phyloP scores from a whole-genome alignment of 2,797 vertebrate species.

The Streptopelia turtur region DNA sequence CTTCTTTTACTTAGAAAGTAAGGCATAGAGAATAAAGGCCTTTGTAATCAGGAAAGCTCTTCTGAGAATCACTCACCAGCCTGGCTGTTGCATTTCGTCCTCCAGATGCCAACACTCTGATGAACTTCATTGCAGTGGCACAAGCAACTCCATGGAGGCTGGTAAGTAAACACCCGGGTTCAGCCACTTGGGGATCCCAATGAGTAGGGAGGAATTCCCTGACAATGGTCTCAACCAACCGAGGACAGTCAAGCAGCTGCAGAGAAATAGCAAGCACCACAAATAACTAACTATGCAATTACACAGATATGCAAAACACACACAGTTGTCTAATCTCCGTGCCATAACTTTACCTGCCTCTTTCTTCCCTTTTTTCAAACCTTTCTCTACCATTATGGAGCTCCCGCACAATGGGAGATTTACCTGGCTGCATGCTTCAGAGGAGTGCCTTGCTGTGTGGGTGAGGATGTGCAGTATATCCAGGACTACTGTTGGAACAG shows the following conservation, averaged over 20 bases:
- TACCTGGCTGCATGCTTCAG: constrained; percentile 86
- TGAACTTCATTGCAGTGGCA: constrained; percentile 89
- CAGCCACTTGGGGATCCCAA: constrained; percentile 78
- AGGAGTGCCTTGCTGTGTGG: constrained; percentile 89
- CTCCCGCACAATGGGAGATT: background rate
- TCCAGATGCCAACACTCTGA: constrained; percentile 89
- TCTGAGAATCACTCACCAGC: constrained; percentile 81
- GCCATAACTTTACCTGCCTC: background rate
- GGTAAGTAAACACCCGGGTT: constrained; percentile 53
- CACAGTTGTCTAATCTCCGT: background rate
- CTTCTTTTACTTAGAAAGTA: background rate
- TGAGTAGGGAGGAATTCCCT: constrained; percentile 90
- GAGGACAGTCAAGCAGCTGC: constrained; percentile 92
- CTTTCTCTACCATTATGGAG: background rate
- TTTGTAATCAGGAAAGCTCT: background rate
- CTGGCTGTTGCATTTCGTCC: constrained; percentile 90
- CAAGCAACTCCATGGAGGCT: constrained; percentile 87
- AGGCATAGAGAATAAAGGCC: background rate
- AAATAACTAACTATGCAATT: background rate
- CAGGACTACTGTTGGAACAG: constrained; percentile 85
- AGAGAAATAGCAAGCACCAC: background rate
- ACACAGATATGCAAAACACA: background rate
- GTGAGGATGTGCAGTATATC: constrained; percentile 89
- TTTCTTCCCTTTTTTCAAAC: background rate
- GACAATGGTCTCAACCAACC: constrained; percentile 88